These are phyloP conservation scores for Myoxocephalus aenaeus DNA, from an alignment of 2,797 vertebrate genomes.

Conservation along the genomic window DNA sequence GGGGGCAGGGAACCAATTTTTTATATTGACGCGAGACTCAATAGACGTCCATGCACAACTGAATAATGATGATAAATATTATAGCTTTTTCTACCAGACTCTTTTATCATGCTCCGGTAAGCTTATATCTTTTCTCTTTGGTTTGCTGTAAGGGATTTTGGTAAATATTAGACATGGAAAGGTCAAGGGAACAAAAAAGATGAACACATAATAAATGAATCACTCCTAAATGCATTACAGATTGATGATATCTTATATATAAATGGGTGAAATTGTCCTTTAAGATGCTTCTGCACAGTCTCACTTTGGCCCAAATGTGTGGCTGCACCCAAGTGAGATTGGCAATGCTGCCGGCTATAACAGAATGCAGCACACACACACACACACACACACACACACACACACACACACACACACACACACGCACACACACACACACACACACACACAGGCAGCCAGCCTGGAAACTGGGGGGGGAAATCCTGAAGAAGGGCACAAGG, in stretches of 20 bases:
- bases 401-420: constrained; percentile 17
- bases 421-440: constrained; percentile 12
- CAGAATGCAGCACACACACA: constrained; percentile 19
- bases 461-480: constrained; percentile 39
- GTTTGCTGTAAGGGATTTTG: neutral
- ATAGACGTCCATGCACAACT: neutral
- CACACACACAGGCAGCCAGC: constrained; percentile 19
- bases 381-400: constrained; percentile 6
- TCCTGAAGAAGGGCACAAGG: constrained; percentile 37
- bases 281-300: constrained; percentile 27
- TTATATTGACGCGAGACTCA: neutral
- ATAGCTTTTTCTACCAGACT: neutral
- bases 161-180: neutral
- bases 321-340: constrained; percentile 44
- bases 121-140: neutral
- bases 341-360: constrained; percentile 51
- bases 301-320: constrained; percentile 53
- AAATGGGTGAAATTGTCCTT: constrained; percentile 7
- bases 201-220: neutral
- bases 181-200: neutral
- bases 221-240: neutral
- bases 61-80: neutral
- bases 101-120: neutral
- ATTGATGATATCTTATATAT: neutral
- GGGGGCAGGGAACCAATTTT: neutral